A percentile compares a stretch with the other conserved stretches of the same genome.
Evolutionary conservation across 2,888 invertebrate species (phyloP).

Genomic region (Orthosia gracilis): DNA sequence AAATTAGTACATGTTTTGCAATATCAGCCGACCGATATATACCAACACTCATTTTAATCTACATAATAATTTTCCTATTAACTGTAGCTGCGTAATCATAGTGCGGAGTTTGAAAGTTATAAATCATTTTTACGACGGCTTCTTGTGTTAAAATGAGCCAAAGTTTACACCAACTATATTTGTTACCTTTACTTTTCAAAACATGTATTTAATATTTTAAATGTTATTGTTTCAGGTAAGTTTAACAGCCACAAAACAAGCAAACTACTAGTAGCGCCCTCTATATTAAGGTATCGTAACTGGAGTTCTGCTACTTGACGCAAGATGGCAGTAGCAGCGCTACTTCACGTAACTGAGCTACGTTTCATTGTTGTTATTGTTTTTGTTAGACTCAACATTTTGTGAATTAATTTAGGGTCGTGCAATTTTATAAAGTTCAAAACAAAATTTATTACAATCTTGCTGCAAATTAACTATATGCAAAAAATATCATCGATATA

Average conservation of each 20-base stretch:
- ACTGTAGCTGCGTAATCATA: slow-evolving; percentile 48
- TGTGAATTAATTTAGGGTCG: neutral
- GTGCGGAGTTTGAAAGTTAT: slow-evolving; percentile 28
- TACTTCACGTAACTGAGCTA: neutral
- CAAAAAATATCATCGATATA: neutral
- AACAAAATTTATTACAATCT: neutral
- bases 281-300: slow-evolving; percentile 66
- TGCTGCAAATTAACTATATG: neutral
- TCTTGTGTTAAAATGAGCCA: slow-evolving; percentile 22
- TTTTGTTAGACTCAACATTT: neutral
- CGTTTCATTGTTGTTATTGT: neutral
- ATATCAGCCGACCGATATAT: slow-evolving; percentile 59
- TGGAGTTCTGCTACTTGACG: slow-evolving; percentile 76
- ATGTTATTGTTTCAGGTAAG: slow-evolving; percentile 91
- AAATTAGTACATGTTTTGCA: slow-evolving; percentile 74
- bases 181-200: neutral
- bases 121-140: slow-evolving; percentile 21
- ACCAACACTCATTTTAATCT: slow-evolving; percentile 60
- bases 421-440: neutral
- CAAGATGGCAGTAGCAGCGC: slow-evolving; percentile 72
- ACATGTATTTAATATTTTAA: slow-evolving; percentile 37
- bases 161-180: slow-evolving; percentile 7
- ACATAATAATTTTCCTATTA: slow-evolving; percentile 61
- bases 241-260: slow-evolving; percentile 56
- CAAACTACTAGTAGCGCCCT: slow-evolving; percentile 70